Percentiles rank a stretch among this genome's conserved stretches.
phyloP scores from a whole-genome alignment of 2,797 vertebrate species.

The Paratrypauchen microcephalus region DNA sequence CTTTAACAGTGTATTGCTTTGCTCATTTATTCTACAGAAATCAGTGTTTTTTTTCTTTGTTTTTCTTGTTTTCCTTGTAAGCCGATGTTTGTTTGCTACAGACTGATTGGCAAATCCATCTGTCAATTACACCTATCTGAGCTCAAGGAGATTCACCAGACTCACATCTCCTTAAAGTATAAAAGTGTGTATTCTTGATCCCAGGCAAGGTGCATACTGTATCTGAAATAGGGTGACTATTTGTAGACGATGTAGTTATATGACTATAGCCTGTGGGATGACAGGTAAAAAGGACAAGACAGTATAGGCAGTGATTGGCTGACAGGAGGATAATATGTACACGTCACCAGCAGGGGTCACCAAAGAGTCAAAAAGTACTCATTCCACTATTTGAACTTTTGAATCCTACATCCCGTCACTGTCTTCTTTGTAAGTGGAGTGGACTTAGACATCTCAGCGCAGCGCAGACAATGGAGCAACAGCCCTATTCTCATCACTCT shows the following conservation, averaged over 20 bases:
- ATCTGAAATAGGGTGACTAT: neutral
- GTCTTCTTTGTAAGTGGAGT: constrained; percentile 46
- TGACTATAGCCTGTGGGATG: neutral
- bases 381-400: constrained; percentile 13
- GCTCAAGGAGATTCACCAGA: no score
- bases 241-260: neutral
- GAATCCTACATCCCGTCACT: constrained; percentile 31
- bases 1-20: no score
- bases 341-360: neutral
- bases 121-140: no score
- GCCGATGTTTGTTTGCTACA: no score
- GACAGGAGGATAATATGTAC: neutral
- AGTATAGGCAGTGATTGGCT: neutral
- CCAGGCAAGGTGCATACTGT: neutral
- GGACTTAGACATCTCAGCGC: constrained; percentile 57
- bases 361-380: constrained; percentile 6
- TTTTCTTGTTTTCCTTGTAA: no score
- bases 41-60: no score
- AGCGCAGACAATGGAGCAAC: constrained; percentile 68
- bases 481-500: constrained; percentile 57
- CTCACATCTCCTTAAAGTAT: neutral
- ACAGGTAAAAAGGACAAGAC: neutral
- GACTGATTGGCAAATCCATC: neutral
- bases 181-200: neutral
- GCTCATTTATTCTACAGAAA: no score